Conservation (phyloP, 2,113 vertebrate genomes). For the Toxotes jaculatrix region DNA sequence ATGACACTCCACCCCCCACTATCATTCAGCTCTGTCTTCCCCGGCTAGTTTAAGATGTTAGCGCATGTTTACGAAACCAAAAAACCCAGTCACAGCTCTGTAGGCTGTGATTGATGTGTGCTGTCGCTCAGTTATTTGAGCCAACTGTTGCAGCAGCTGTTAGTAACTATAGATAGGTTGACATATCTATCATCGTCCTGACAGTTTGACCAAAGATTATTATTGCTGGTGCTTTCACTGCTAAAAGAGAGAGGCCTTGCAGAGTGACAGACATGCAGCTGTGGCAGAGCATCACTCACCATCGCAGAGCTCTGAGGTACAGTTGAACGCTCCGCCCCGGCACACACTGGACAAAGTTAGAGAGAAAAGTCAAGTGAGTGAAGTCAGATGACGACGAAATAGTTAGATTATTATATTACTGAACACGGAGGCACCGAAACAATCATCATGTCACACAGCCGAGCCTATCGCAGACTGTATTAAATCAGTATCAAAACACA, state of each 20-base stretch:
- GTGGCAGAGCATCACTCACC: constrained; percentile 80
- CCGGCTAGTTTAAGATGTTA: not conserved
- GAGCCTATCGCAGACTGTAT: constrained; percentile 1
- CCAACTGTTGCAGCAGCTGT: constrained; percentile 61
- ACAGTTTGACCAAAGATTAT: constrained; percentile 21
- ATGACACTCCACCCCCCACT: not conserved
- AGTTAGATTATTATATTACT: not conserved
- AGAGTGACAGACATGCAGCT: constrained; percentile 12
- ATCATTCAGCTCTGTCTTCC: not conserved
- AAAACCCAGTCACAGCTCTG: constrained; percentile 22
- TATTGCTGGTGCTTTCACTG: constrained; percentile 6
- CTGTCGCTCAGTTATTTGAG: constrained; percentile 44
- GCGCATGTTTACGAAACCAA: constrained; percentile 20
- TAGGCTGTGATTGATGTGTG: constrained; percentile 15
- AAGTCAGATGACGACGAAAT: not conserved
- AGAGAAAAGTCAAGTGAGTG: not conserved
- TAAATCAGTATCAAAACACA: not conserved
- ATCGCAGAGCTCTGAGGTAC: constrained; percentile 80
- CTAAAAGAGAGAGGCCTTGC: not conserved
- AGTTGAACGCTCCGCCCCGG: constrained; percentile 84
- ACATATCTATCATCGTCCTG: constrained; percentile 20
- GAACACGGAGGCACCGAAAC: constrained; percentile 8
- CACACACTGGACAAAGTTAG: constrained; percentile 79
- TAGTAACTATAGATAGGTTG: constrained; percentile 41
- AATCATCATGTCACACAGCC: not conserved